Evolutionary conservation across 2,113 vertebrate genomes (phyloP).

Genomic region (Pteruthius melanotis): DNA sequence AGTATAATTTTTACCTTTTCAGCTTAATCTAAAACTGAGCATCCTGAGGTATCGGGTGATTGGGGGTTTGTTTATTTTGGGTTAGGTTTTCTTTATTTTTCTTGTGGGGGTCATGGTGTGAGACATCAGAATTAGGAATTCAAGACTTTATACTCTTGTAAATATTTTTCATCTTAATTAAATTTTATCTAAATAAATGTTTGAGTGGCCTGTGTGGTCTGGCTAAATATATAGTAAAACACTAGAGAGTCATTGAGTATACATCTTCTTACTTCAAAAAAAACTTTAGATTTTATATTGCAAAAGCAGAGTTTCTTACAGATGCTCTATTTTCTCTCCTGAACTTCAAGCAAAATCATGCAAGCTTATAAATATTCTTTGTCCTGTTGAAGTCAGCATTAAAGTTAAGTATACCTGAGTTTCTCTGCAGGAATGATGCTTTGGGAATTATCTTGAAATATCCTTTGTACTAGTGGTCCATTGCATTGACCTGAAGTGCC

Average conservation of each 20-base stretch:
- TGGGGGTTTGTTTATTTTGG: fast-evolving
- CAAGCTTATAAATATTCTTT: not conserved
- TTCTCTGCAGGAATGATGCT: not conserved
- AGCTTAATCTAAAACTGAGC: not conserved
- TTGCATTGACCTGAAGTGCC: not conserved
- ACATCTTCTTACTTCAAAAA: not conserved
- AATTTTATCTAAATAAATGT: not conserved
- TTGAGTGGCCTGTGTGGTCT: not conserved
- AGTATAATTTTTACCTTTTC: not conserved
- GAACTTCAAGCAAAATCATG: not conserved
- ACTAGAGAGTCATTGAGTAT: not conserved
- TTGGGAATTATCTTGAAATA: constrained; percentile 20
- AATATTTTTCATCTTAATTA: not conserved
- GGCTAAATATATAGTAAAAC: not conserved
- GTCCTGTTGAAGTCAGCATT: not conserved
- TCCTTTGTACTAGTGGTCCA: not conserved
- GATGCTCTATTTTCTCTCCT: not conserved
- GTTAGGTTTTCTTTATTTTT: not conserved
- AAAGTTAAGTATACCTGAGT: not conserved
- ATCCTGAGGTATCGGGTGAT: not conserved
- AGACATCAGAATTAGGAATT: not conserved
- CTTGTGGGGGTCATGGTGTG: fast-evolving
- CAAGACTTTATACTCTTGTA: not conserved
- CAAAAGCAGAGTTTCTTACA: not conserved
- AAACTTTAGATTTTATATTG: not conserved